Evolutionary conservation across 2,888 invertebrate genomes (phyloP), one percentile per base, ranked within the genome.

Genomic region (Plutella xylostella): DNA sequence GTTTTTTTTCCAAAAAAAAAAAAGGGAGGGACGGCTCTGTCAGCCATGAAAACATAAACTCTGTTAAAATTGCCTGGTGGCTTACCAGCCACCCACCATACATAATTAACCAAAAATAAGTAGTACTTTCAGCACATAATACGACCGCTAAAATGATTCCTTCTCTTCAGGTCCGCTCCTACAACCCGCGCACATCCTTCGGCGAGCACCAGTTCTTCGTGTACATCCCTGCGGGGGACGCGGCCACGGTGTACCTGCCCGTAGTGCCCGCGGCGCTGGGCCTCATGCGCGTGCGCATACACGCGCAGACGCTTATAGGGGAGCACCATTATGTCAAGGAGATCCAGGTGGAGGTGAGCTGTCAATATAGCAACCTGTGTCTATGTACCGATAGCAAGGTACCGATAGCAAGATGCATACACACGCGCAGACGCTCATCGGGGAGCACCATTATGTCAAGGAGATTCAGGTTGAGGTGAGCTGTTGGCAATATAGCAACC

Each of bases 181-280:
- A 97, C 75, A 92, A 91, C 72, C 97, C 97, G 0, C 87, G 93
- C 50, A 96, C 96, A 3, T 93, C 95, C 1, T 92, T 88, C 68
- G 97, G 97, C 48, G 96, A 97, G 72, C 96, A 97, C 78, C 97
- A 98, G 72, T 96, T 97, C 80, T 93, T 97, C 71, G 89, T 97
- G 57, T 96, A 92, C 83, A 89, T 96, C 44, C 70, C 80, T 47
- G 88, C 92, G 0, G 94, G 94, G 61, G 92, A 92, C 64, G 92
- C 92, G 0, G 86, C 89, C 30, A 89, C 94, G 31, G 94, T 97
- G 30, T 92, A 96, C 75, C 85, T 98, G 55, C 97, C 97, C 0
- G 92, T 98, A 28, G 95, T 97, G 41, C 90, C 96, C 0, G 89
- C 90, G 9, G 85, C 90, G 20, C 80, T 94, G 17, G 96, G 96